These are phyloP conservation scores for Otus sunia DNA, from an alignment of 2,113 vertebrate species.

Conservation along the genomic window DNA sequence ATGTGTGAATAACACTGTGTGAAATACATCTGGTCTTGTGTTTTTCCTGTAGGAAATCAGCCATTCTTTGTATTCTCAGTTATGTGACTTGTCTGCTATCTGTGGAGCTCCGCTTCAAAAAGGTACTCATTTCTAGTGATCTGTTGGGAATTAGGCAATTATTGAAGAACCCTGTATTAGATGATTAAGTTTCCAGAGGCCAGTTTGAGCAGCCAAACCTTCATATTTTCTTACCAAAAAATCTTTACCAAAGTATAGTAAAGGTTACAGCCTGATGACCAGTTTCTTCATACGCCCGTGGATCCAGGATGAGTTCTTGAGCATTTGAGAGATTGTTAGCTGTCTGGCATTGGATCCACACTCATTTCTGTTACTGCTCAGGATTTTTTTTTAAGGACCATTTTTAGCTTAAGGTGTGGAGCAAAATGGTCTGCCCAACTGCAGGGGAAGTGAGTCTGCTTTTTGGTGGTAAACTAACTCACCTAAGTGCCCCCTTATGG, in stretches of 20 bases:
- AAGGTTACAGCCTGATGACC: background rate
- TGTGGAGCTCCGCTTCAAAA: background rate
- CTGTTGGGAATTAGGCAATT: background rate
- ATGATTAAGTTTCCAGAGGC: background rate
- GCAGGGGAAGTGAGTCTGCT: background rate
- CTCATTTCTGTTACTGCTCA: background rate
- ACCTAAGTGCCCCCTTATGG: background rate
- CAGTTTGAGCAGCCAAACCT: background rate
- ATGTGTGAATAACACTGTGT: constrained; percentile 83
- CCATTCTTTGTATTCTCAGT: background rate
- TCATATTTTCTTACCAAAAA: background rate
- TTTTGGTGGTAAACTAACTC: background rate
- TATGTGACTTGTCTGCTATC: background rate
- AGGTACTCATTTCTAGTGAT: background rate
- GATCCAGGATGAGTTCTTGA: background rate
- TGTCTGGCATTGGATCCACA: background rate
- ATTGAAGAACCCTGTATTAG: background rate
- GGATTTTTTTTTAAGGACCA: background rate
- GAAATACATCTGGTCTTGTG: constrained; percentile 79
- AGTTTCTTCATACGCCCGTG: fast-evolving
- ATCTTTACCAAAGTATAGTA: fast-evolving
- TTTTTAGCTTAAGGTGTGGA: background rate
- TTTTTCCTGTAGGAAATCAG: constrained; percentile 76
- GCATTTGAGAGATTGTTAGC: background rate
- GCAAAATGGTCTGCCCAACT: background rate